A percentile compares a stretch with the other conserved stretches of the same genome.
phyloP scores from a whole-genome alignment of 2,113 vertebrate genomes.

The Pseudonaja textilis region DNA sequence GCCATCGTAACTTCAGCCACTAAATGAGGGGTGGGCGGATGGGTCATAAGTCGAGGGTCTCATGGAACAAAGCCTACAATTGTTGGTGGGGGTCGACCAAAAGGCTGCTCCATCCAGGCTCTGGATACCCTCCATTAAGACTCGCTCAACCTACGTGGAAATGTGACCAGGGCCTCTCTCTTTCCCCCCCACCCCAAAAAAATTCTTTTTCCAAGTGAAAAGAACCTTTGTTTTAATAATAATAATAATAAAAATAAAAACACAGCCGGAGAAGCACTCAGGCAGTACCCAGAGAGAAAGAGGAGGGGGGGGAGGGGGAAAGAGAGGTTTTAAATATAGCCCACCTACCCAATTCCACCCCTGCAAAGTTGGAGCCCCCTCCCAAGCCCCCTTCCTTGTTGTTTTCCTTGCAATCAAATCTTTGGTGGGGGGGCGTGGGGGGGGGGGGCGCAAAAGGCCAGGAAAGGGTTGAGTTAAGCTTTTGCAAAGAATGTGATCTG shows the following conservation, averaged over 20 bases:
- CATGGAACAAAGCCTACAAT: not conserved
- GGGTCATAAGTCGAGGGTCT: too few relatives aligned
- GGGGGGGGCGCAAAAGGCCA: too few relatives aligned
- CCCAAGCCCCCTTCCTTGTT: not conserved
- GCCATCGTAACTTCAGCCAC: too few relatives aligned
- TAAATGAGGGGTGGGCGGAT: too few relatives aligned
- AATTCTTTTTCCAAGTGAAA: not conserved
- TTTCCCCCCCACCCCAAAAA: too few relatives aligned
- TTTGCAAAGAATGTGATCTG: not conserved
- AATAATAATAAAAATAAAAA: too few relatives aligned
- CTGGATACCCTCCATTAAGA: not conserved
- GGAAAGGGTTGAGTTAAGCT: not conserved
- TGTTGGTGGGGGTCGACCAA: not conserved
- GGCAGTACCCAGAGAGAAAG: not conserved
- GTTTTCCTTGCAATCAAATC: not conserved
- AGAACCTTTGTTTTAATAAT: not conserved
- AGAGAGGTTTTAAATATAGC: not conserved
- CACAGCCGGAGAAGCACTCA: not conserved
- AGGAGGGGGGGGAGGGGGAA: rapidly evolving
- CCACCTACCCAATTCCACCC: not conserved
- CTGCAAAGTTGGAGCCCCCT: too few relatives aligned
- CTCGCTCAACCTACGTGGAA: not conserved
- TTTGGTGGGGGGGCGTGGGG: too few relatives aligned
- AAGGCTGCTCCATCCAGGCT: not conserved
- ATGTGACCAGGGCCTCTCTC: not conserved